These are phyloP conservation scores for Archegozetes longisetosus DNA, from an alignment of 1,140 invertebrate species.

Conservation along the genomic window DNA sequence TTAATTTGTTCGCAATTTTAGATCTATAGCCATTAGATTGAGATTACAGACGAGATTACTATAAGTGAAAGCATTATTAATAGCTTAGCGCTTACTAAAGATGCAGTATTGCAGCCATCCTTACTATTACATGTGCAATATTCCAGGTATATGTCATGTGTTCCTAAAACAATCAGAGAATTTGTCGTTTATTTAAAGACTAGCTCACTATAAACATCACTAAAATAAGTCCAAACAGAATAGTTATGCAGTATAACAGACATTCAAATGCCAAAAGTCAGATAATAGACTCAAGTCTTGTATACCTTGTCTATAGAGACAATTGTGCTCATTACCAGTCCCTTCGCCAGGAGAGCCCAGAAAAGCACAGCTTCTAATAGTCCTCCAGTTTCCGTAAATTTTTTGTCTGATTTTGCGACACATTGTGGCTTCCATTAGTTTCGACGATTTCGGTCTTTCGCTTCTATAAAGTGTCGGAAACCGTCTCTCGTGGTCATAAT, in stretches of 20 bases:
- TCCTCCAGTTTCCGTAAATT: conserved; percentile 78
- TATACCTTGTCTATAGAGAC: conserved; percentile 61
- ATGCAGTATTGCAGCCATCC: conserved; percentile 64
- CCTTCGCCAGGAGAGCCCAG: conserved; percentile 73
- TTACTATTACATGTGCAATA: conserved; percentile 70
- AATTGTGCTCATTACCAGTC: conserved; percentile 67
- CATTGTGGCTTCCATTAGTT: conserved; percentile 50
- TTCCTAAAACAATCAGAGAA: conserved; percentile 26
- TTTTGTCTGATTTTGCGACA: conserved; percentile 84
- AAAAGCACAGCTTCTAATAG: conserved; percentile 71
- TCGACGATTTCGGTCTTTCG: background rate
- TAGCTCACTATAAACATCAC: no score
- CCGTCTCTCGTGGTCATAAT: conserved; percentile 5
- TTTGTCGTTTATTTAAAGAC: no score
- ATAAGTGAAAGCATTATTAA: background rate
- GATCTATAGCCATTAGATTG: no score
- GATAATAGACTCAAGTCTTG: background rate
- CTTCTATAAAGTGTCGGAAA: background rate
- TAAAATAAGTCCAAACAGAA: no score
- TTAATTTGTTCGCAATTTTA: no score
- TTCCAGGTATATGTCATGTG: conserved; percentile 62
- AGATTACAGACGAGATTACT: background rate
- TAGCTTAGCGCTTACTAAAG: background rate
- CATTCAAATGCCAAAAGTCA: no score
- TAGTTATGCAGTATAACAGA: no score